These are phyloP conservation scores for Spodoptera picta DNA, from an alignment of 2,888 invertebrate species.

Conservation along the genomic window DNA sequence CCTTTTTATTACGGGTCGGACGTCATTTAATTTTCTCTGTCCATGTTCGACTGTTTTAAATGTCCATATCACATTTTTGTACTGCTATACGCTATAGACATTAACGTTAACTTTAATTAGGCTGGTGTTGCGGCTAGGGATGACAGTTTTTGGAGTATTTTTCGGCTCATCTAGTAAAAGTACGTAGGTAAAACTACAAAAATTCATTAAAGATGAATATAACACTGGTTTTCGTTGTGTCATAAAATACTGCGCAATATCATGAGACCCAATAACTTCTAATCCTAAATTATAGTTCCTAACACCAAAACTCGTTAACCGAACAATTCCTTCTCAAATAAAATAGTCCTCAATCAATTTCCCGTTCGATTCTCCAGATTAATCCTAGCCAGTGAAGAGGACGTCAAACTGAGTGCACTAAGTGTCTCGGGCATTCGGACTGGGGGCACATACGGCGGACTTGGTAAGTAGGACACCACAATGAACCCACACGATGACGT, in stretches of 20 bases:
- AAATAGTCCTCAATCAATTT: conserved; percentile 34
- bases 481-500: conserved; percentile 45
- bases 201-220: no score
- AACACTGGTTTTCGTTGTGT: no score
- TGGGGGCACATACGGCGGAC: conserved; percentile 32
- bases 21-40: conserved; percentile 75
- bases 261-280: background rate
- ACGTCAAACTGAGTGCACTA: conserved; percentile 54
- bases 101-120: conserved; percentile 55
- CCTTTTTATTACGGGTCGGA: conserved; percentile 75
- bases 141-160: conserved; percentile 20
- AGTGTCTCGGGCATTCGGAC: conserved; percentile 54
- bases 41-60: conserved; percentile 67
- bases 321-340: conserved; percentile 12
- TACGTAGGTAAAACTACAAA: no score
- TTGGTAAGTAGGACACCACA: conserved; percentile 50
- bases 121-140: conserved; percentile 41
- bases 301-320: background rate
- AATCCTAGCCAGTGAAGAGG: conserved; percentile 49
- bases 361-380: conserved; percentile 43
- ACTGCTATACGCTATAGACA: conserved; percentile 31
- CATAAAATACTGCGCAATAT: no score
- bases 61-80: conserved; percentile 57
- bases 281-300: background rate
- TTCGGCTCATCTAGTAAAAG: no score